A percentile compares a stretch with the other conserved stretches of the same genome.
These are phyloP conservation scores for Luidia sarsii DNA, from an alignment of 53 echinoderm and acorn worm genomes.

Conservation along the genomic window DNA sequence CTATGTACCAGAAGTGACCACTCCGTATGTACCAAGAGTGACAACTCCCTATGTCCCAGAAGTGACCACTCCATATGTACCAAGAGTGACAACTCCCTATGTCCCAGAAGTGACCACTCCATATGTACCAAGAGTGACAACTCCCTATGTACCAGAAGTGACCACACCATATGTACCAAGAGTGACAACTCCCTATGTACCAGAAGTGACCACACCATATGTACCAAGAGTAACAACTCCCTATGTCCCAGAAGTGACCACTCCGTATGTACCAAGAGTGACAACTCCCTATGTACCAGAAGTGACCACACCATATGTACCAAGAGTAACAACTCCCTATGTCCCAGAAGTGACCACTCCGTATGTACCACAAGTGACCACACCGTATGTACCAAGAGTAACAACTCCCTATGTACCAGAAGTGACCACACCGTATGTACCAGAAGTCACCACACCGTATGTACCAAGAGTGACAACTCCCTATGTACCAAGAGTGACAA, in stretches of 20 bases:
- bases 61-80: too few relatives aligned
- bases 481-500: not conserved
- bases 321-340: constrained; percentile 1
- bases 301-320: constrained; percentile 3
- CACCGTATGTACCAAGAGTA: too few relatives aligned
- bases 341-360: constrained; percentile 10
- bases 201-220: not conserved
- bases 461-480: not conserved
- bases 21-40: constrained; percentile 2
- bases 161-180: not conserved
- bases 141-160: not conserved
- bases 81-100: constrained; percentile 12
- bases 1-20: not conserved
- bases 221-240: not conserved
- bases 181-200: not conserved
- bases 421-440: constrained; percentile 6
- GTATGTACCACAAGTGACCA: constrained; percentile 6
- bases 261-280: not conserved
- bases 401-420: constrained; percentile 1
- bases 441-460: not conserved
- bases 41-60: not conserved
- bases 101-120: not conserved
- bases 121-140: not conserved
- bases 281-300: not conserved
- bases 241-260: not conserved